Evolutionary conservation across 2,888 invertebrate species (phyloP), one percentile per base, ranked within the genome.

Genomic region (Altica lythri): DNA sequence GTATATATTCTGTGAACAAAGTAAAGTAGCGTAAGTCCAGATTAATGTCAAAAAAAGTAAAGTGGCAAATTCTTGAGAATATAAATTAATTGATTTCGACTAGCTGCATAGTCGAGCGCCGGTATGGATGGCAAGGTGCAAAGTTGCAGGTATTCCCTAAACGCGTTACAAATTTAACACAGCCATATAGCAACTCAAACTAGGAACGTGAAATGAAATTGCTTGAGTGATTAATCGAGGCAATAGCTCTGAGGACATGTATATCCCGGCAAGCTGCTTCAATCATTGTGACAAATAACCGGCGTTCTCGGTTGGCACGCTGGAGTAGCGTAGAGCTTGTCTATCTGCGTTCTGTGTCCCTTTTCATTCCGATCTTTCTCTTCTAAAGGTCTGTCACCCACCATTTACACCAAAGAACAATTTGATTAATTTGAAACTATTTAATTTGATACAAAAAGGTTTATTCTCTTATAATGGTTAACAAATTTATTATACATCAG

Each of bases 261-360:
- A 75, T 71, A 74, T 72, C 69, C 72, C 62, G 66, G 67, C 66
- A 69, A 72, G 73, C 72, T 67, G 68, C 70, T 71, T 73, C 73
- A 72, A 73, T 74, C 74, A 74, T 73, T 69, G 70, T 74, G 73
- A 74, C 73, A 74, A 73, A 74, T 73, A 72, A 71, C 69, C 65
- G 65, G 40, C 40, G 14, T 40, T 60, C 64, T 63, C 43, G 30
- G 53, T 40, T 40, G 40, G 40, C 40, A 25, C 40, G 22, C 40
- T 10, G 10, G 19, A 38, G 14, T n/a, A 38, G 38, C 40, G 40
- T 13, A 25, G 40, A 22, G 40, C 25, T 25, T 25, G n/a, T 29
- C n/a, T 10, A 29, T 9, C n/a, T n/a, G n/a, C 29, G 29, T 29
- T 29, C 29, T 29, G n/a, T n/a, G 29, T 9, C 29, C 29, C n/a